Percentiles rank a stretch among this genome's conserved stretches.
Conservation (phyloP, 2,888 invertebrate genomes). For the Cetonia aurata region DNA sequence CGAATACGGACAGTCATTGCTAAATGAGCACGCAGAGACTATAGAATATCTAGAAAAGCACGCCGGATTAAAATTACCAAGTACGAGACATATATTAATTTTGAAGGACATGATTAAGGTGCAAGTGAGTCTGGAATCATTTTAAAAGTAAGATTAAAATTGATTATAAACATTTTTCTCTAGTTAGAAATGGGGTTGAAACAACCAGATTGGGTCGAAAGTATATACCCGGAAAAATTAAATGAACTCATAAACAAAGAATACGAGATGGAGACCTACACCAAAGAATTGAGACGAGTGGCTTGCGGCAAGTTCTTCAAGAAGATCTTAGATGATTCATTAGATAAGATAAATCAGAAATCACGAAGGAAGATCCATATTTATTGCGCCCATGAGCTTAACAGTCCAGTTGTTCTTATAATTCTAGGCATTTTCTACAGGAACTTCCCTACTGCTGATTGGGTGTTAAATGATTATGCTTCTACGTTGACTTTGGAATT, state of each 20-base stretch:
- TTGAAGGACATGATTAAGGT: conserved; percentile 13
- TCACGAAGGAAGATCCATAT: conserved; percentile 71
- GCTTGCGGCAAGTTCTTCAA: conserved; percentile 17
- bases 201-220: conserved; percentile 81
- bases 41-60: conserved; percentile 71
- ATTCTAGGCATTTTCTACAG: conserved; percentile 76
- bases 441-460: conserved; percentile 23
- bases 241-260: conserved; percentile 75
- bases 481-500: conserved; percentile 19
- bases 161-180: background rate
- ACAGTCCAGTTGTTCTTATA: conserved; percentile 80
- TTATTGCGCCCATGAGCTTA: conserved; percentile 87
- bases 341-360: conserved; percentile 72
- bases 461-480: background rate
- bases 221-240: conserved; percentile 78
- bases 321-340: conserved; percentile 75
- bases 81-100: conserved; percentile 65
- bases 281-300: conserved; percentile 72
- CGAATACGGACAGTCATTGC: conserved; percentile 60
- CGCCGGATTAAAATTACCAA: conserved; percentile 69
- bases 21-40: conserved; percentile 69
- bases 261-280: conserved; percentile 78
- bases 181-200: conserved; percentile 72
- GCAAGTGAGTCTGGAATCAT: conserved; percentile 24
- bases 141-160: background rate